Evolutionary conservation across 2,888 invertebrate species (phyloP).

Genomic region (Eupithecia tripunctaria): DNA sequence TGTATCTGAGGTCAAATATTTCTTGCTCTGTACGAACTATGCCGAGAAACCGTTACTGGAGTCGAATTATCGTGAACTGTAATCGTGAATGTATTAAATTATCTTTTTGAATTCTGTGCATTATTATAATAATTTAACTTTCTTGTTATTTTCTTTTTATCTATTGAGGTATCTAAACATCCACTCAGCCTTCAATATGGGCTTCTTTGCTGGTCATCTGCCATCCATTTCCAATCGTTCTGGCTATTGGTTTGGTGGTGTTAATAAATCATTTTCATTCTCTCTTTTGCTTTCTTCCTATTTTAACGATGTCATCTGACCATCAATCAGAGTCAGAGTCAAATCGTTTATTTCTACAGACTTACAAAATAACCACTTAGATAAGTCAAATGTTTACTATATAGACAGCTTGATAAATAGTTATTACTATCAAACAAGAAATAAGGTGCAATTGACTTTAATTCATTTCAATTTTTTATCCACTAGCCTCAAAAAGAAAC

Average conservation of each 20-base stretch:
- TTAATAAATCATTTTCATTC: too few species aligned
- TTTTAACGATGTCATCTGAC: neutral
- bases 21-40: neutral
- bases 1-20: conserved; percentile 9
- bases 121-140: neutral
- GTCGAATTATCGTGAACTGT: neutral
- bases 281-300: too few species aligned
- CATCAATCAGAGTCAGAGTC: too few species aligned
- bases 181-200: neutral
- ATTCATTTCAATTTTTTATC: too few species aligned
- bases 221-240: neutral
- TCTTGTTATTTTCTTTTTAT: neutral
- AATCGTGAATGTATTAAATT: neutral
- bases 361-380: too few species aligned
- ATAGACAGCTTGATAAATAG: too few species aligned
- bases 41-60: neutral
- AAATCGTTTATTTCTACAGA: too few species aligned
- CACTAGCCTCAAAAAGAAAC: too few species aligned
- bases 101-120: neutral
- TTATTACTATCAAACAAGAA: too few species aligned
- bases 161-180: neutral
- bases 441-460: too few species aligned
- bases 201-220: neutral
- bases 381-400: too few species aligned
- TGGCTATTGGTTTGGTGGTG: too few species aligned